Evolutionary conservation across 2,797 vertebrate species (phyloP).

Genomic region (Thamnophis elegans): DNA sequence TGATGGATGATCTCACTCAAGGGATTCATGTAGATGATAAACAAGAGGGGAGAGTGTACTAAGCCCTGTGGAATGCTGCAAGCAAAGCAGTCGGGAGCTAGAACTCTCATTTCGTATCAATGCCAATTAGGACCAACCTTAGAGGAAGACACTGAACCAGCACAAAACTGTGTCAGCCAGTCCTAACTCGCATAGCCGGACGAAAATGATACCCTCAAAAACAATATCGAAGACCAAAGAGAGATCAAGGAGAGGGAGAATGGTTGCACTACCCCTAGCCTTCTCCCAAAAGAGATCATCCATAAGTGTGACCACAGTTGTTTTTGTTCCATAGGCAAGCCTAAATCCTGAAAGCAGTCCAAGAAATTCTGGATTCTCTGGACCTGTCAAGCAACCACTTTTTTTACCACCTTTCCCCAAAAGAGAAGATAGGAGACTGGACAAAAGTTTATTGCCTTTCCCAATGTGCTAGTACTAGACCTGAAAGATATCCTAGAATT

Average conservation of each 20-base stretch:
- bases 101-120: background rate
- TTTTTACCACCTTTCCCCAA: background rate
- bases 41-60: background rate
- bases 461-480: background rate
- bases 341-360: background rate
- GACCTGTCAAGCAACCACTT: background rate
- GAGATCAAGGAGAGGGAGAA: background rate
- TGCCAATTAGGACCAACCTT: background rate
- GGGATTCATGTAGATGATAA: background rate
- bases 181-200: background rate
- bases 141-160: background rate
- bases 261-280: background rate
- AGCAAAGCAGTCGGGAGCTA: background rate
- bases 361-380: background rate
- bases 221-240: background rate
- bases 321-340: background rate
- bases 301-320: background rate
- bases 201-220: background rate
- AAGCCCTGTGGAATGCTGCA: background rate
- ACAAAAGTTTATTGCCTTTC: background rate
- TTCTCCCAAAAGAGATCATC: background rate
- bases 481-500: background rate
- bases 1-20: background rate
- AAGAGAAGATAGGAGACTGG: background rate
- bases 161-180: background rate